A percentile compares a stretch with the other conserved stretches of the same genome.
These are phyloP conservation scores for Agrochola lota DNA, from an alignment of 2,888 invertebrate genomes.

Conservation along the genomic window DNA sequence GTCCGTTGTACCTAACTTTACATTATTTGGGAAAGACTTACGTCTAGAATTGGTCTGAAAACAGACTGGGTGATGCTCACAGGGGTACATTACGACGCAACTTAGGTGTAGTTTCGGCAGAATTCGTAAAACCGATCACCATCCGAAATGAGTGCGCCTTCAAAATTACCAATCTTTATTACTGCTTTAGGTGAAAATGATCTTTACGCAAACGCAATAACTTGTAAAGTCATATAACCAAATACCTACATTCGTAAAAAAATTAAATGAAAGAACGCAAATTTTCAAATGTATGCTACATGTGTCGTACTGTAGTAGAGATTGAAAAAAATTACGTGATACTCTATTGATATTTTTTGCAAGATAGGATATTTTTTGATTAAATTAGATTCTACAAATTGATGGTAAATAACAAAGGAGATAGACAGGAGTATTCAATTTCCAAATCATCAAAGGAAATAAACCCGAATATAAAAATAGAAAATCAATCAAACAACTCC, in stretches of 20 bases:
- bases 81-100: background rate
- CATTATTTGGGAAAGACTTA: too few species aligned
- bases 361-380: background rate
- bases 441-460: background rate
- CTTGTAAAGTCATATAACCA: too few species aligned
- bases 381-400: background rate
- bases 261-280: too few species aligned
- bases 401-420: background rate
- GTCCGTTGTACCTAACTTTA: background rate
- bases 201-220: too few species aligned
- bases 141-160: too few species aligned
- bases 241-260: too few species aligned
- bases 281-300: too few species aligned
- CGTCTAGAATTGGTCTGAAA: background rate
- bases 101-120: too few species aligned
- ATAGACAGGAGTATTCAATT: background rate
- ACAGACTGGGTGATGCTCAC: background rate
- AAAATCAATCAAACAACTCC: constrained; percentile 9
- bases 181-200: too few species aligned
- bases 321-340: background rate
- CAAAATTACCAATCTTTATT: too few species aligned
- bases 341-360: background rate
- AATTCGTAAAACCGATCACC: too few species aligned
- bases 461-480: constrained; percentile 11
- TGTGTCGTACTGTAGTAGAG: too few species aligned